Evolutionary conservation across 1,140 invertebrate species (phyloP).

Genomic region (Chionoecetes opilio): DNA sequence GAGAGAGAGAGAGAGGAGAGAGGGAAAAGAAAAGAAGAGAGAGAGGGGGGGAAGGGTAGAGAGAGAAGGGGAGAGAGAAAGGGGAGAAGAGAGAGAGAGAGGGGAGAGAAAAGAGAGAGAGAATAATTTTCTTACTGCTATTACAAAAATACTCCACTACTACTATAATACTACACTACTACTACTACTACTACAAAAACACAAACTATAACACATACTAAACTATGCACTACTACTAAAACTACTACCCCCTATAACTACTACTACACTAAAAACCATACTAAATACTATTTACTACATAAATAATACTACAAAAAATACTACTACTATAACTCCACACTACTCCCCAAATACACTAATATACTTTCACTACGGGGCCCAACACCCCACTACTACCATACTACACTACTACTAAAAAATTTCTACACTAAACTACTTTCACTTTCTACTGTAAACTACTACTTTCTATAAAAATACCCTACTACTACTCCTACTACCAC

Average conservation of each 20-base stretch:
- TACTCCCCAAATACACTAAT: too few species aligned
- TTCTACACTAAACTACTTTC: too few species aligned
- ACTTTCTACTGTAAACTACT: too few species aligned
- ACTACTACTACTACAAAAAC: too few species aligned
- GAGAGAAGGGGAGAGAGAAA: conserved; percentile 32
- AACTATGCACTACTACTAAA: background rate
- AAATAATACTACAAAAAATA: background rate
- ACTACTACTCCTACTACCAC: too few species aligned
- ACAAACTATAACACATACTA: background rate
- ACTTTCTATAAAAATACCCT: too few species aligned
- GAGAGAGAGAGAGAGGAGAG: background rate
- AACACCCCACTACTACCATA: too few species aligned
- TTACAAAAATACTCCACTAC: too few species aligned
- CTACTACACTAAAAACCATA: background rate
- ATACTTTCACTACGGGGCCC: too few species aligned
- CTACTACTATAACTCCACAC: too few species aligned
- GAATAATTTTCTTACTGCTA: background rate
- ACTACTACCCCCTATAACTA: background rate
- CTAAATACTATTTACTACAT: background rate
- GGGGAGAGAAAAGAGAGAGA: background rate
- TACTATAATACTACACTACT: too few species aligned
- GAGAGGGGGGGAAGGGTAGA: background rate
- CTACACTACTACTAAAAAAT: too few species aligned
- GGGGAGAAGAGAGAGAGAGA: background rate
- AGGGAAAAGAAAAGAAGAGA: background rate